Percentiles rank a stretch among this genome's conserved stretches.
phyloP scores from a whole-genome alignment of 2,797 vertebrate species.

The Pseudocheirus occidentalis region DNA sequence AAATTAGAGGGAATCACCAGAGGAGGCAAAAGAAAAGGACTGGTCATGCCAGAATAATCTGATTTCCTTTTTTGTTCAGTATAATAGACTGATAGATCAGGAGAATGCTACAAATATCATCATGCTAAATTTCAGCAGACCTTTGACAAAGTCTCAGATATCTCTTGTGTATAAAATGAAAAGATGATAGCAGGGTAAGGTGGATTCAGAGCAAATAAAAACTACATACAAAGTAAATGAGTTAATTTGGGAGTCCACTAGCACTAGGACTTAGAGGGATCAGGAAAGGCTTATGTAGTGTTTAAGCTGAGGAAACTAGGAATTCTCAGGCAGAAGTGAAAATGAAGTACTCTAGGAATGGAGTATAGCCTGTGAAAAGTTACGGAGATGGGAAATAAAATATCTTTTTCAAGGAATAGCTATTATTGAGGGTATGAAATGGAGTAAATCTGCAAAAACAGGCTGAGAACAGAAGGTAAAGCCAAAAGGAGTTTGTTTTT shows the following conservation, averaged over 20 bases:
- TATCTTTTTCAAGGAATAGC: neutral
- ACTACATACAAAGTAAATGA: too few relatives aligned
- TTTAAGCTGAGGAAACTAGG: neutral
- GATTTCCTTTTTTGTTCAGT: too few relatives aligned
- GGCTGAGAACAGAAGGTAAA: neutral
- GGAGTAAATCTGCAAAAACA: neutral
- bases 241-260: neutral
- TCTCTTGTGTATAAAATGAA: too few relatives aligned
- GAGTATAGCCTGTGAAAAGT: neutral
- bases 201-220: too few relatives aligned
- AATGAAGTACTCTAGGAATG: neutral
- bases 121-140: too few relatives aligned
- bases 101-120: too few relatives aligned
- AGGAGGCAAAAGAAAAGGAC: too few relatives aligned
- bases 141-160: too few relatives aligned
- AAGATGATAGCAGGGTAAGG: too few relatives aligned
- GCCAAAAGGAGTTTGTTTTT: neutral
- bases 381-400: neutral
- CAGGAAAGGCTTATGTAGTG: neutral
- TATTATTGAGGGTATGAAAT: neutral
- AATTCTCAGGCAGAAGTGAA: neutral
- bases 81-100: too few relatives aligned
- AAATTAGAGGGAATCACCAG: too few relatives aligned
- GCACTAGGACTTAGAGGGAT: neutral
- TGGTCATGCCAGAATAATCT: too few relatives aligned